phyloP scores from a whole-genome alignment of 2,797 vertebrate species.

The Carapus acus region DNA sequence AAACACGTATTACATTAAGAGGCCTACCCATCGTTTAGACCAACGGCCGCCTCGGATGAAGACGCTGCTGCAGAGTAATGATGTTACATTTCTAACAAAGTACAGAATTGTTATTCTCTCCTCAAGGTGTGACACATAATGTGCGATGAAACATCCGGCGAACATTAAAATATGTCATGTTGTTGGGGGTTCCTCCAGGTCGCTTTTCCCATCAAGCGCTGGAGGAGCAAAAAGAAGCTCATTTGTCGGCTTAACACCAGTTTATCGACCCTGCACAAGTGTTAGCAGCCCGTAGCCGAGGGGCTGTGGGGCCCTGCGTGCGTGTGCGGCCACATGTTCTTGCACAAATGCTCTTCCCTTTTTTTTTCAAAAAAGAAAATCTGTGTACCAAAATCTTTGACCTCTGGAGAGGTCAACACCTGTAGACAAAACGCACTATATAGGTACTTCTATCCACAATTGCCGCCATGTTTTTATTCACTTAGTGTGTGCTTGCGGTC shows the following conservation, averaged over 20 bases:
- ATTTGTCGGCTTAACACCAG: conserved; percentile 69
- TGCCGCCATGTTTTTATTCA: too few species aligned
- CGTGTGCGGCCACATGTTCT: conserved; percentile 49
- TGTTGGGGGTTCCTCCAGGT: conserved; percentile 23
- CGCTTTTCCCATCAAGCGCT: conserved; percentile 28
- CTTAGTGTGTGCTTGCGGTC: too few species aligned
- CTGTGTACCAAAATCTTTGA: conserved; percentile 71
- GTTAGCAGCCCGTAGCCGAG: conserved; percentile 67
- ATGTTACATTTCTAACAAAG: too few species aligned
- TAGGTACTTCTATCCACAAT: too few species aligned
- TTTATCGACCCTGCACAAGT: conserved; percentile 66
- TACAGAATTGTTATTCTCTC: conserved; percentile 22
- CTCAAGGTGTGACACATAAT: conserved; percentile 37
- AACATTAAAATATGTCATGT: conserved; percentile 40
- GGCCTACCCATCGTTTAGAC: too few species aligned
- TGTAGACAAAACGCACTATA: conserved; percentile 38
- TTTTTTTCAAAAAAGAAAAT: conserved; percentile 65
- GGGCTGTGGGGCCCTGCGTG: conserved; percentile 67
- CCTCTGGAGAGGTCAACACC: conserved; percentile 59
- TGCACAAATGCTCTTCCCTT: conserved; percentile 60
- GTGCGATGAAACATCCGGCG: conserved; percentile 18
- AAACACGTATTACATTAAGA: conserved; percentile 54
- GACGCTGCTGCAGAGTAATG: conserved; percentile 25
- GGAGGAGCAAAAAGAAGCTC: conserved; percentile 35
- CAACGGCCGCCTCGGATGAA: too few species aligned